phyloP scores from a whole-genome alignment of 2,888 invertebrate species.

The Eupithecia pulchellata region DNA sequence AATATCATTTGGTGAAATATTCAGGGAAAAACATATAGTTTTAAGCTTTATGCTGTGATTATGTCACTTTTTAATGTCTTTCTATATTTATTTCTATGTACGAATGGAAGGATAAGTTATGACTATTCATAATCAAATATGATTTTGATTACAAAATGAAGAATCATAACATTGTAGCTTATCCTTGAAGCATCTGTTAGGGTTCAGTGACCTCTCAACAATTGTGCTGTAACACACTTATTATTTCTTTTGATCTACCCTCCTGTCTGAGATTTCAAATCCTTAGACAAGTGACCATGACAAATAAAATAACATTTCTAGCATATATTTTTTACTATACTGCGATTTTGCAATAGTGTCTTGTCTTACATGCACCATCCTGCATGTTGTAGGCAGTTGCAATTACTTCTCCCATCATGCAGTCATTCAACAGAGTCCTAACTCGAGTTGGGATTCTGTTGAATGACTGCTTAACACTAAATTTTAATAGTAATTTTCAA shows the following conservation, averaged over 20 bases:
- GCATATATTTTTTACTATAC: background rate
- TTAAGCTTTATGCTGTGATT: background rate
- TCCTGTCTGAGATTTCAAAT: slow-evolving; percentile 1
- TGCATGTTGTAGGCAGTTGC: too few species aligned
- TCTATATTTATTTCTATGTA: background rate
- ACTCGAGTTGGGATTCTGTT: too few species aligned
- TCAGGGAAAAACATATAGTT: background rate
- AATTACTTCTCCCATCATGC: too few species aligned
- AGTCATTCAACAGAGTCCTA: too few species aligned
- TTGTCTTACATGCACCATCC: background rate
- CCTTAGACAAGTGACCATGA: slow-evolving; percentile 4
- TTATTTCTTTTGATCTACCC: slow-evolving; percentile 14
- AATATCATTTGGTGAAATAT: background rate
- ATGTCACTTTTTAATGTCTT: background rate
- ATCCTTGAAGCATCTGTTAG: background rate
- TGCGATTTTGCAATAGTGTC: background rate
- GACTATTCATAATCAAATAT: background rate
- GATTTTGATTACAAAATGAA: background rate
- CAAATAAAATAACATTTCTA: slow-evolving; percentile 2
- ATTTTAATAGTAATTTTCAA: too few species aligned
- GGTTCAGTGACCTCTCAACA: slow-evolving; percentile 12
- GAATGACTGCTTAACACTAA: too few species aligned
- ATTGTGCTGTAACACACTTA: slow-evolving; percentile 16
- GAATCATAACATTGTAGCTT: slow-evolving; percentile 3
- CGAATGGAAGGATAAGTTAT: background rate